Evolutionary conservation across 1,140 invertebrate species (phyloP), one percentile per base, ranked within the genome.

Genomic region (Octopus sinensis): DNA sequence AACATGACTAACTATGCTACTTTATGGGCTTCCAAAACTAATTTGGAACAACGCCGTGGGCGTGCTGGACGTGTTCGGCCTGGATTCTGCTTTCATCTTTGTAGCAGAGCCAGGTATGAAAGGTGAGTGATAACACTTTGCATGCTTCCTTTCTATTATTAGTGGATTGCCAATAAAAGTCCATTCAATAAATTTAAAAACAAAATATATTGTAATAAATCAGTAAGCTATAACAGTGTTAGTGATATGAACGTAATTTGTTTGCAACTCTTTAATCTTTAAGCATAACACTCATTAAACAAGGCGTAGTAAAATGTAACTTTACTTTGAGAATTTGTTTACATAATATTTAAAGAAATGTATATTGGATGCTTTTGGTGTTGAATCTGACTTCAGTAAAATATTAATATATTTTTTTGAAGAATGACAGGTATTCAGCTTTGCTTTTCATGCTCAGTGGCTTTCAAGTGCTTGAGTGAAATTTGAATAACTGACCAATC

Each of bases 71-170:
- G 94, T 84, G 94, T 95, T 54, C 91, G 93, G 84, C 91, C 94
- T 4, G 96, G 96, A 6, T 93, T 95, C 88, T 94, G 94, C 87
- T 96, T 94, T 87, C 95, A 96, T 88, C 89, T 97, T 7, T 93
- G 95, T 83, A 92, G 87, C 79, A 84, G 88, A 71, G 86, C 88
- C 10, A 87, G 89, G 71, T 91, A 85, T 86, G 86, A 88, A 53
- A 89, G 82, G 88, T 89, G 80, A 81, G 84, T 12, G 73, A 76
- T 78, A 56, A 68, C 76, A 43, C 43, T 68, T 78, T 51, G 10
- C 52, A 43, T 17, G 3, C 30, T 43, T 43, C 30, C 30, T 0
- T 43, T 3, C 23, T 23, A 23, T 23, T 23, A 23, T 23, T 23
- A 23, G 23, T 23, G 23, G 23, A 23, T 23, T 23, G 23, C 23